A percentile compares a stretch with the other conserved stretches of the same genome.
phyloP scores from a whole-genome alignment of 2,113 vertebrate genomes.

The Pedionomus torquatus region DNA sequence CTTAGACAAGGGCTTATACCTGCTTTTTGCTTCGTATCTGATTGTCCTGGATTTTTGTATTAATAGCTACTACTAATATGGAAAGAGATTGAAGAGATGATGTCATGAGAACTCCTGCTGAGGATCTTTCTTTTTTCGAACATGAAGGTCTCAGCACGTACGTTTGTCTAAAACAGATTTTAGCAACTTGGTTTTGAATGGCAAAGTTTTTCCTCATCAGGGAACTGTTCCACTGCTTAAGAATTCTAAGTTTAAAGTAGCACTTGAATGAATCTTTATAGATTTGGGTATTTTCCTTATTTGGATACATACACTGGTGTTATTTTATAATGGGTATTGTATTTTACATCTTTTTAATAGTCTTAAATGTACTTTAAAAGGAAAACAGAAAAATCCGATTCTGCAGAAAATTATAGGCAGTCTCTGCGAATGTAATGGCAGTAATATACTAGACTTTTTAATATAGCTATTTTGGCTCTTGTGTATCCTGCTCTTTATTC shows the following conservation, averaged over 20 bases:
- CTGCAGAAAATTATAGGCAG: constrained; percentile 46
- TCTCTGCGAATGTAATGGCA: constrained; percentile 4
- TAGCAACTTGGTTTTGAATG: not conserved
- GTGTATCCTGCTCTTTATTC: constrained; percentile 60
- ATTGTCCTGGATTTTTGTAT: not conserved
- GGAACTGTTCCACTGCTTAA: not conserved
- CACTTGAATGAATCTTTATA: not conserved
- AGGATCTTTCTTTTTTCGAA: not conserved
- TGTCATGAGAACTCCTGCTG: not conserved
- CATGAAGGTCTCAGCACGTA: not conserved
- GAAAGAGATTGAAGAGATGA: not conserved
- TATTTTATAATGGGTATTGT: not conserved
- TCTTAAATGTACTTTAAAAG: not conserved
- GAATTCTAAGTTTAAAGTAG: not conserved
- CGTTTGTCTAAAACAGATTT: not conserved
- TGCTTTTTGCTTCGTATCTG: not conserved
- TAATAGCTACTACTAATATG: not conserved
- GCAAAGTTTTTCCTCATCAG: not conserved
- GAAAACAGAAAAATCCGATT: not conserved
- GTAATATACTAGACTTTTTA: constrained; percentile 46
- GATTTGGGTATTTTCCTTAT: not conserved
- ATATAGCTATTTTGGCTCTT: constrained; percentile 56
- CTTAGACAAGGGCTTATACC: not conserved
- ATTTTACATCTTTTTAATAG: not conserved
- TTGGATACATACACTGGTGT: not conserved